These are phyloP conservation scores for Melinopterus prodromus DNA, from an alignment of 2,888 invertebrate species.

Conservation along the genomic window DNA sequence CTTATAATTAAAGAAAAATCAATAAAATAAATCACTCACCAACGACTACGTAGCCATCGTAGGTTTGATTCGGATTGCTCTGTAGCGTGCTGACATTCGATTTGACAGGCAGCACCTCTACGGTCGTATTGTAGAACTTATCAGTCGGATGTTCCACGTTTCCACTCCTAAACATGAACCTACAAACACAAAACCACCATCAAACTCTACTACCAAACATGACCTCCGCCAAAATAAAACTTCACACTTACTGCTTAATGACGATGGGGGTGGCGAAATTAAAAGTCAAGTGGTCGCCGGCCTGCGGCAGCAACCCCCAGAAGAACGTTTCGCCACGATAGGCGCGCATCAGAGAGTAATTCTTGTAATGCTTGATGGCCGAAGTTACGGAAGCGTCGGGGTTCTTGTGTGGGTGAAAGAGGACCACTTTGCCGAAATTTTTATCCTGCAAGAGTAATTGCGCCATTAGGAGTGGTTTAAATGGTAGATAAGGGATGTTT, in stretches of 20 bases:
- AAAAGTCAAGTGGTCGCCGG: constrained; percentile 82
- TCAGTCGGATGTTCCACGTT: constrained; percentile 91
- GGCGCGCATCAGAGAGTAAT: constrained; percentile 80
- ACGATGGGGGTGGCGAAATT: constrained; percentile 77
- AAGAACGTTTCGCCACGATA: constrained; percentile 90
- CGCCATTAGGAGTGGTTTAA: not conserved
- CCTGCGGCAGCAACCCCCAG: constrained; percentile 88
- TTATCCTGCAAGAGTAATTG: constrained; percentile 71
- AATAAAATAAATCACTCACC: constrained; percentile 62
- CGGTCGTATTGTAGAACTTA: constrained; percentile 84
- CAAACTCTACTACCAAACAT: not conserved
- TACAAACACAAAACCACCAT: constrained; percentile 51
- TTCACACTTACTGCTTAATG: constrained; percentile 31
- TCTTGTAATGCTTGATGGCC: constrained; percentile 81
- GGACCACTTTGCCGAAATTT: constrained; percentile 84
- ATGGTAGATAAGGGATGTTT: not conserved
- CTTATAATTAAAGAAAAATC: not conserved
- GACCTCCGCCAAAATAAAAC: not conserved
- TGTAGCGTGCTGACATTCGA: constrained; percentile 46
- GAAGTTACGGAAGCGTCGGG: constrained; percentile 75
- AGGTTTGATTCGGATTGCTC: constrained; percentile 67
- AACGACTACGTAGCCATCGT: constrained; percentile 74
- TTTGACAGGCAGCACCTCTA: constrained; percentile 76
- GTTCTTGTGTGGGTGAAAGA: constrained; percentile 83
- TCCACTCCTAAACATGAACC: constrained; percentile 86